Base-by-base conservation (phyloP, 92 coral and sea anemone species). In the Ricordea florida region DNA sequence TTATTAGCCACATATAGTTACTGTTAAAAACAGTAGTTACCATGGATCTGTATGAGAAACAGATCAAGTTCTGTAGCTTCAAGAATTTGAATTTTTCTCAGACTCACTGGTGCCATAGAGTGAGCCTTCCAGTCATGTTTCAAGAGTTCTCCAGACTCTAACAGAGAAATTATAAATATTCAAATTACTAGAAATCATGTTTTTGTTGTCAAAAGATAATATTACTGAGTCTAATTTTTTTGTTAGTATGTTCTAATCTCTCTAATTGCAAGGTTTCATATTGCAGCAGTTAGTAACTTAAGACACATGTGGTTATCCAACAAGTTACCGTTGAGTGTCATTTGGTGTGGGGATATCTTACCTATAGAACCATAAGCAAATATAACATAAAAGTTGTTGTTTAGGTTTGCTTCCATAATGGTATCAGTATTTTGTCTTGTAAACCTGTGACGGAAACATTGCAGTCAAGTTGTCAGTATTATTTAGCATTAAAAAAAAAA, bases 71-170 rank as follows among this genome's bases (percentile, higher is more conserved):
- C 45, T 5, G 80, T 41, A 31, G 58, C 80, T 31, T 73, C 80
- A 32, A 73, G 80, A 46, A 20, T 44, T 35, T 73, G 34, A 31
- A 73, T 57, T 44, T 57, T 61, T 11, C 37, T 28, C 0, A 79
- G 70, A 61, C 69, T 69, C 5, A 68, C 79, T 57, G 74, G 74
- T 22, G 65, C 58, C 75, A 35, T 57, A 40, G 85, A 79, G 48
- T 56, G 66, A 33, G 29, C 47, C 20, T 57, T 57, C 85, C 85
- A 79, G 35, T 9, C 24, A 53, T 79, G 85, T 44, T 79, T 58
- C 0, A 4, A 0, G 3, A 79, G 62, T 0, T 62, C 85, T 73
- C 36, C 6, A 28, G 4, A 37, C 1, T 33, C 26, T 37, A 1
- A 21, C 37, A 21, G n/a, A 38, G 5, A 1, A 61, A 40, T 48